Evolutionary conservation across 2,113 vertebrate species (phyloP), one percentile per base, ranked within the genome.

Genomic region (Phasianus colchicus): DNA sequence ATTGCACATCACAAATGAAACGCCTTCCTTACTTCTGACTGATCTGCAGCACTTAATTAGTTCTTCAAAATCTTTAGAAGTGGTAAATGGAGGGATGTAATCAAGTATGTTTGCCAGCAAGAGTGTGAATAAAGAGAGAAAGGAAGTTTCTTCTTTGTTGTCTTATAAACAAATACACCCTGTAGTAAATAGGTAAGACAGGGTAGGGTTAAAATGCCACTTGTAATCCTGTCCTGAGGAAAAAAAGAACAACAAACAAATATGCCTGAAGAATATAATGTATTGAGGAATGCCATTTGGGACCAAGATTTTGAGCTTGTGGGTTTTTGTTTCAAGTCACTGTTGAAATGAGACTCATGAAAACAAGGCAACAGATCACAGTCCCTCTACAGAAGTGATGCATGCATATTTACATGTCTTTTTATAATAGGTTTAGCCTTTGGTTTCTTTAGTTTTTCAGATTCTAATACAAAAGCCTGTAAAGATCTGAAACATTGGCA

Each of bases 351-450:
- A 73, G 40, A 36, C 7, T 29, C 8, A 8, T 65, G 27, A 54
- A 73, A 79, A 54, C 8, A 73, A 57, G 34, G 27, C 22, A 2
- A 2, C 13, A 88, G 52, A 57, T 30, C 43, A 30, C 20, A 60
- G 19, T 52, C 21, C 6, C 34, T 67, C 25, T 38, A 9, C 17
- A 20, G 52, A 42, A 72, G 12, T 13, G 38, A 30, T 4, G 2
- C 2, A 1, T 34, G 36, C 9, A 30, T 55, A 5, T 12, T 50
- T 12, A 15, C 1, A 0, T 2, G 10, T 64, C 50, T 70, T 73
- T 4, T 40, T 54, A 10, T 11, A 29, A 20, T 7, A 66, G 11
- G 27, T 81, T 32, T 64, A 55, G 7, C 6, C 8, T 55, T 69
- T 61, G 25, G 3, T 48, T 60, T 85, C 71, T 80, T 91, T 10